Evolutionary conservation across 2,888 invertebrate genomes (phyloP).

Genomic region (Halocaridina rubra): DNA sequence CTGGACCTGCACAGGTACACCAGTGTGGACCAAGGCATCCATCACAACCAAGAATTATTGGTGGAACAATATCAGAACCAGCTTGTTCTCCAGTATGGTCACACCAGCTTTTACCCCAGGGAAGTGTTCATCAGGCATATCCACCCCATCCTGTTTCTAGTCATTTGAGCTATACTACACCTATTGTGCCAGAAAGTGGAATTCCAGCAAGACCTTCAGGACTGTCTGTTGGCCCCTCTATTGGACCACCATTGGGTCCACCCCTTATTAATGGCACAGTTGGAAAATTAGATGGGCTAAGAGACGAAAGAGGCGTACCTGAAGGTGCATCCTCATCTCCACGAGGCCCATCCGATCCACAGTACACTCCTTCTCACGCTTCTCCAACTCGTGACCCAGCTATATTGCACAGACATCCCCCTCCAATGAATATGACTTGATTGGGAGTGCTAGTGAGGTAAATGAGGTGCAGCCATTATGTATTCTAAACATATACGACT

Average conservation of each 20-base stretch:
- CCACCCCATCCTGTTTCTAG: constrained; percentile 50
- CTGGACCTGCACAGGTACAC: constrained; percentile 29
- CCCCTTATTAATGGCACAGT: constrained; percentile 50
- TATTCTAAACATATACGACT: no score
- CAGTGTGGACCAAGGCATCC: constrained; percentile 50
- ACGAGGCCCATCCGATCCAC: constrained; percentile 54
- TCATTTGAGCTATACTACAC: constrained; percentile 62
- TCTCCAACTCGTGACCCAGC: constrained; percentile 49
- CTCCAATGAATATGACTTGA: constrained; percentile 57
- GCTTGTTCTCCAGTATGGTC: constrained; percentile 47
- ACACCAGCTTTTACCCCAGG: constrained; percentile 6
- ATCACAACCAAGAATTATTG: constrained; percentile 1
- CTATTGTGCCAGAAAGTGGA: constrained; percentile 57
- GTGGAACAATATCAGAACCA: constrained; percentile 20
- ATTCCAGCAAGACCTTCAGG: constrained; percentile 28
- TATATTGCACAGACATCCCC: constrained; percentile 42
- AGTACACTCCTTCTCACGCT: constrained; percentile 48
- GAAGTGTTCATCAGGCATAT: constrained; percentile 11
- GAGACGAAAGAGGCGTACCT: constrained; percentile 58
- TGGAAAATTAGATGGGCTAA: constrained; percentile 49
- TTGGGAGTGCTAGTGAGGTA: not conserved
- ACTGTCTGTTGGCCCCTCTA: constrained; percentile 14
- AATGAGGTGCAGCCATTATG: constrained; percentile 10
- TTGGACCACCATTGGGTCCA: constrained; percentile 30
- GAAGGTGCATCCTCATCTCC: constrained; percentile 62